Conservation (phyloP, 2,113 vertebrate species). For the Dunckerocampus dactyliophorus region DNA sequence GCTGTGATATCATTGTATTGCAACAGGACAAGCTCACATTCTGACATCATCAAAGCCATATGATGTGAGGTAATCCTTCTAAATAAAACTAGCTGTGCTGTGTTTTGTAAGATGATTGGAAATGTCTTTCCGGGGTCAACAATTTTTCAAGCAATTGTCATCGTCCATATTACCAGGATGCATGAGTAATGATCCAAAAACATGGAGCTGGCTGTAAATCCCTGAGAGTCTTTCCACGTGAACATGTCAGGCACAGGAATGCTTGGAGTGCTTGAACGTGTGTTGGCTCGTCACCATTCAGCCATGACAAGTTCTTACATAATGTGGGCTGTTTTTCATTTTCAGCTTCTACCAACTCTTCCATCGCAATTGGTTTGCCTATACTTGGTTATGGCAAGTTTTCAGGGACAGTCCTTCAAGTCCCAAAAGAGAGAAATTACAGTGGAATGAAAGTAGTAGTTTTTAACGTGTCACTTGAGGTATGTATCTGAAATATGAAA, state of each 20-base stretch:
- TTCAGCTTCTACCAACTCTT: constrained; percentile 8
- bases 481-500: no score
- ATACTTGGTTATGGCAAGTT: no score
- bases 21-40: neutral
- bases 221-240: neutral
- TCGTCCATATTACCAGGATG: neutral
- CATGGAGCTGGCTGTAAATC: neutral
- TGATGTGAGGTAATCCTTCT: constrained; percentile 2
- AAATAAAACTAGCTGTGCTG: neutral
- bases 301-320: constrained; percentile 25
- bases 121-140: neutral
- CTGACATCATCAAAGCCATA: constrained; percentile 8
- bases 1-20: constrained; percentile 3
- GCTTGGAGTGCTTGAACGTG: constrained; percentile 18
- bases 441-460: no score
- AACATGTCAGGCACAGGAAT: constrained; percentile 17
- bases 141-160: constrained; percentile 2
- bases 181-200: neutral
- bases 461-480: no score
- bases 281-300: neutral
- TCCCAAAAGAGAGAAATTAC: no score
- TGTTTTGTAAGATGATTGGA: neutral
- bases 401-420: no score
- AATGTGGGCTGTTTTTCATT: constrained; percentile 14
- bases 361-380: constrained; percentile 6